Base-by-base conservation (phyloP, 2,113 vertebrate species). In the Diadophis punctatus region DNA sequence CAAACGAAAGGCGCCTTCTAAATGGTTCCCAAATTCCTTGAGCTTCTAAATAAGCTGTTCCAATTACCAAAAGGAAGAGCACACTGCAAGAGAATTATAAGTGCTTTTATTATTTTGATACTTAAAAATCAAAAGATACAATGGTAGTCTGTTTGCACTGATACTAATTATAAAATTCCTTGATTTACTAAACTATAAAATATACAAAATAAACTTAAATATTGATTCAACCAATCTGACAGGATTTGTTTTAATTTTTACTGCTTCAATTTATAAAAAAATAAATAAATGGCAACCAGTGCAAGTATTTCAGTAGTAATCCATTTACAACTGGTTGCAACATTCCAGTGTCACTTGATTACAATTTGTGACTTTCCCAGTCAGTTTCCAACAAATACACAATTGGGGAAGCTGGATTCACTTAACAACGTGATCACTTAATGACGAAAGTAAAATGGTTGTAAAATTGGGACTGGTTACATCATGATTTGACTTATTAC, bases 21-120 rank as follows among this genome's bases (percentile, higher is more conserved):
- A 99, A 99, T 34, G 99, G 99, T 96, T 99, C 99, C 99, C 99
- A 99, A 93, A 99, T 99, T 97, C 99, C 99, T 97, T 99, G 98
- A 95, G 99, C 99, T 98, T 99, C 99, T 97, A 99, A 97, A 96
- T 99, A 99, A 92, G 99, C 99, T 39, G 98, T 98, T 97, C 98
- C 98, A 74, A 99, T 99, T 89, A 99, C 99, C 97, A 99, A 96
- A 93, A 99, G 98, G 96, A 99, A 99, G 96, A 99, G 99, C 27
- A 97, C 98, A 93, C 99, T 99, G 96, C 16, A 93, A 92, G 84
- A 80, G 6, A 97, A 90, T 4, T 91, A 52, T 53, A 56, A 89
- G n/a, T 90, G 60, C 2, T 56, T 93, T 46, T 23, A 25, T 39
- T 30, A 49, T 49, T 86, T 92, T 84, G 91, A 90, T n/a, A 51